Percentiles rank a stretch among this genome's conserved stretches.
These are phyloP conservation scores for Harpalus rufipes DNA, from an alignment of 2,888 invertebrate genomes.

Conservation along the genomic window DNA sequence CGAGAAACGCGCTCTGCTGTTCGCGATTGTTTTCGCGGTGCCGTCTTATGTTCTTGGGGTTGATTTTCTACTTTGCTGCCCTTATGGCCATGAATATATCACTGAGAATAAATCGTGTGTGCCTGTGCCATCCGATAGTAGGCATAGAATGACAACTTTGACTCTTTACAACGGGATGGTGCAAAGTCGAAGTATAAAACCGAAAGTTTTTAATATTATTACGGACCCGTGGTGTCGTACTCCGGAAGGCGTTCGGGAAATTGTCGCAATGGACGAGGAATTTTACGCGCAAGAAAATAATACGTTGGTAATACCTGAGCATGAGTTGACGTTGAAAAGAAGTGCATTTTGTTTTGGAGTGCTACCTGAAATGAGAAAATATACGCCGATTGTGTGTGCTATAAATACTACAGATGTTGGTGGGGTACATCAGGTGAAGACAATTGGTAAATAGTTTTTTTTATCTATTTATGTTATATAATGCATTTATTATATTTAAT, in stretches of 20 bases:
- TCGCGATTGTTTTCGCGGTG: background rate
- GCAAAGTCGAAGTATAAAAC: background rate
- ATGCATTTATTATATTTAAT: too few species aligned
- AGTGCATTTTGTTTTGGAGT: constrained; percentile 18
- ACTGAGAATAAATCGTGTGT: constrained; percentile 28
- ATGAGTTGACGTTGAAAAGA: background rate
- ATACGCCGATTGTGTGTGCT: constrained; percentile 21
- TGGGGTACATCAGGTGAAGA: constrained; percentile 4
- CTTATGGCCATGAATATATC: constrained; percentile 21
- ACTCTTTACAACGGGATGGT: background rate
- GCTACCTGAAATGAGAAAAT: background rate
- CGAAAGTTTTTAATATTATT: constrained; percentile 46
- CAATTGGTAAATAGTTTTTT: constrained; percentile 32
- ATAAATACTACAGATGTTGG: background rate
- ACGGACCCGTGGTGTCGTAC: constrained; percentile 24
- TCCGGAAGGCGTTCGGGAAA: background rate
- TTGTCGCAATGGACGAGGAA: background rate
- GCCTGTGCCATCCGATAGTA: background rate
- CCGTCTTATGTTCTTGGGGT: background rate
- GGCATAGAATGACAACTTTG: background rate
- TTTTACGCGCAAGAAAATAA: constrained; percentile 38
- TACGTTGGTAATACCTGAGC: constrained; percentile 11
- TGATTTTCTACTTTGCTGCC: constrained; percentile 35
- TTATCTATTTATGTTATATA: too few species aligned
- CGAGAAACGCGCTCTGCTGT: background rate